These are phyloP conservation scores for Oenanthe oenanthe DNA, from an alignment of 2,113 vertebrate species.

Conservation along the genomic window DNA sequence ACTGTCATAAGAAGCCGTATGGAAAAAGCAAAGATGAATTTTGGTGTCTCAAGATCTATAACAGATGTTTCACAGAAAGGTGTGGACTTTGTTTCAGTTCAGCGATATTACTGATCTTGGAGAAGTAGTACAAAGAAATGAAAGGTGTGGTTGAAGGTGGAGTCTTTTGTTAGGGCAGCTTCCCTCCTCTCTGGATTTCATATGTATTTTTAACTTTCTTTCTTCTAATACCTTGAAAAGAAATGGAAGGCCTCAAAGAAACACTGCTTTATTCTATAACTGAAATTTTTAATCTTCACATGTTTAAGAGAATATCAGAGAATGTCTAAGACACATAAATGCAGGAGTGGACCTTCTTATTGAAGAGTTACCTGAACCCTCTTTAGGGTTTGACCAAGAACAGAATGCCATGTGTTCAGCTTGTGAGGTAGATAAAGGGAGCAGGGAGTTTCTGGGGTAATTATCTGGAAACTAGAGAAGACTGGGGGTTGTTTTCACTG, in stretches of 20 bases:
- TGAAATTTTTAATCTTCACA: background rate
- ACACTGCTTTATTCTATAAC: background rate
- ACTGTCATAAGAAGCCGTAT: background rate
- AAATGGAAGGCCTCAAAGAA: background rate
- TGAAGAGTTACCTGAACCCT: background rate
- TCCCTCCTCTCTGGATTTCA: background rate
- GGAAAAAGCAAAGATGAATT: background rate
- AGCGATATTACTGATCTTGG: background rate
- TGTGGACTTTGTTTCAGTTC: background rate
- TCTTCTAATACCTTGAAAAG: background rate
- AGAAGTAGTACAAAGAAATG: background rate
- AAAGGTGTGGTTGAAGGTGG: background rate
- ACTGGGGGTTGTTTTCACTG: background rate
- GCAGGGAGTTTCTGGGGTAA: background rate
- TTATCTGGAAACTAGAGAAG: background rate
- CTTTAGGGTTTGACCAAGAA: background rate
- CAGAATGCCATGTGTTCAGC: background rate
- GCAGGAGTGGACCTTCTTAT: background rate
- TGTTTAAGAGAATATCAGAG: background rate
- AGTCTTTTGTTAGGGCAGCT: background rate
- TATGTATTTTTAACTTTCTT: background rate
- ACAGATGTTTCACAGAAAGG: background rate
- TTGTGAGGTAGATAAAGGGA: background rate
- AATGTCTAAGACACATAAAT: background rate
- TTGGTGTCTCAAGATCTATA: background rate